These are phyloP conservation scores for Diplolepis rosae DNA, from an alignment of 2,888 invertebrate species.

Conservation along the genomic window DNA sequence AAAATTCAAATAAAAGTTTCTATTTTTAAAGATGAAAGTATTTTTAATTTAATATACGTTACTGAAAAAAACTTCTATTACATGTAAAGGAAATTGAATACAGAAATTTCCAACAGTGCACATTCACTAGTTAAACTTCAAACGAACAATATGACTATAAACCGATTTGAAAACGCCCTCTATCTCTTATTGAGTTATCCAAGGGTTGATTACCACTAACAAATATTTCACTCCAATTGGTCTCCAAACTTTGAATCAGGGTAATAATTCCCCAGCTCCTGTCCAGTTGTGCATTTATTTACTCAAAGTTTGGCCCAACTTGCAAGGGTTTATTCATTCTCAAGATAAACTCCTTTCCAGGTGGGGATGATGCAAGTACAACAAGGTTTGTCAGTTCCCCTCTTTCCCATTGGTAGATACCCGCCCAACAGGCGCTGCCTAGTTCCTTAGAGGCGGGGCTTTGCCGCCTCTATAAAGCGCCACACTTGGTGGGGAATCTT, in stretches of 20 bases:
- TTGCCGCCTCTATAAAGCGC: slow-evolving; percentile 50
- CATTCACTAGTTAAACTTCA: too few relatives aligned
- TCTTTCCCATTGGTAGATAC: slow-evolving; percentile 14
- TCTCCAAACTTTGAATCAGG: not conserved
- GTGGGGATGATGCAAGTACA: slow-evolving; percentile 40
- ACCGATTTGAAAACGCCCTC: too few relatives aligned
- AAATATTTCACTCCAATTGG: not conserved
- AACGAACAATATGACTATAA: too few relatives aligned
- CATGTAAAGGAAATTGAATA: too few relatives aligned
- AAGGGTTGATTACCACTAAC: too few relatives aligned
- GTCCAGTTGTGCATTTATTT: slow-evolving; percentile 7
- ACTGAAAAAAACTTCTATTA: too few relatives aligned
- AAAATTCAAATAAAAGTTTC: too few relatives aligned
- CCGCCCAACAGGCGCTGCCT: slow-evolving; percentile 8
- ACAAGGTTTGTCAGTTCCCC: not conserved
- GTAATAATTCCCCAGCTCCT: not conserved
- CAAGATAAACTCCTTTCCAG: slow-evolving; percentile 17
- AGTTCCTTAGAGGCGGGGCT: not conserved
- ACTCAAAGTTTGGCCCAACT: slow-evolving; percentile 4
- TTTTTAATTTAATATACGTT: too few relatives aligned
- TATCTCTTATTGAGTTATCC: too few relatives aligned
- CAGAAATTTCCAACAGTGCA: too few relatives aligned
- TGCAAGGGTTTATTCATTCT: not conserved
- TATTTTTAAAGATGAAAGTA: too few relatives aligned
- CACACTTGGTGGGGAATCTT: slow-evolving; percentile 48